These are phyloP conservation scores for Rhinopomastus cyanomelas DNA, from an alignment of 2,113 vertebrate genomes.

Conservation along the genomic window DNA sequence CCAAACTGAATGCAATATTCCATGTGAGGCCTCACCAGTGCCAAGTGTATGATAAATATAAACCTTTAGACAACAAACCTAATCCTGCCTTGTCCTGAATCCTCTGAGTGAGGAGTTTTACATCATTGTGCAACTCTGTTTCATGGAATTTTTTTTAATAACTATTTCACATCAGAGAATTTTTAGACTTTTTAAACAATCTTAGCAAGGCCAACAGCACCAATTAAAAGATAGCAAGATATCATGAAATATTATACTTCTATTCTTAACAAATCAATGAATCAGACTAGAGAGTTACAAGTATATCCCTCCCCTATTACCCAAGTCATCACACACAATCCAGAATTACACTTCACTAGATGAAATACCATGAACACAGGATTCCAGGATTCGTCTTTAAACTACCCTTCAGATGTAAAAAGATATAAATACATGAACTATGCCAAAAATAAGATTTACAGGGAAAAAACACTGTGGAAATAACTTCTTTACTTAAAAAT, in stretches of 20 bases:
- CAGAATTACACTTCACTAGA: neutral
- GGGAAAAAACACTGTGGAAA: neutral
- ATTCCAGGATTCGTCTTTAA: neutral
- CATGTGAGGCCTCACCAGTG: too few species aligned
- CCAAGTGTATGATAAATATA: neutral
- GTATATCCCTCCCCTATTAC: neutral
- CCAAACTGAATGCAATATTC: too few species aligned
- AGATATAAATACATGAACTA: neutral
- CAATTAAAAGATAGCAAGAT: neutral
- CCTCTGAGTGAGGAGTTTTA: neutral
- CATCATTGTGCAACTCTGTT: neutral
- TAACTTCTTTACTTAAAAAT: neutral
- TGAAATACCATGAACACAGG: neutral
- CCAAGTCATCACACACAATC: neutral
- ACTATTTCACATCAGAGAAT: too few species aligned
- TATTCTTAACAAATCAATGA: neutral
- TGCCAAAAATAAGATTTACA: neutral
- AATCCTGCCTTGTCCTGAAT: neutral
- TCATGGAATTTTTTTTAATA: neutral
- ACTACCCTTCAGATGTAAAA: neutral
- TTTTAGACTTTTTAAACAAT: neutral
- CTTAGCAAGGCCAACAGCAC: neutral
- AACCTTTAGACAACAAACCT: neutral
- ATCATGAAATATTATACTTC: neutral
- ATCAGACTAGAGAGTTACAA: neutral